phyloP scores from a whole-genome alignment of 1,140 invertebrate species.

The Heliothis subflexa region DNA sequence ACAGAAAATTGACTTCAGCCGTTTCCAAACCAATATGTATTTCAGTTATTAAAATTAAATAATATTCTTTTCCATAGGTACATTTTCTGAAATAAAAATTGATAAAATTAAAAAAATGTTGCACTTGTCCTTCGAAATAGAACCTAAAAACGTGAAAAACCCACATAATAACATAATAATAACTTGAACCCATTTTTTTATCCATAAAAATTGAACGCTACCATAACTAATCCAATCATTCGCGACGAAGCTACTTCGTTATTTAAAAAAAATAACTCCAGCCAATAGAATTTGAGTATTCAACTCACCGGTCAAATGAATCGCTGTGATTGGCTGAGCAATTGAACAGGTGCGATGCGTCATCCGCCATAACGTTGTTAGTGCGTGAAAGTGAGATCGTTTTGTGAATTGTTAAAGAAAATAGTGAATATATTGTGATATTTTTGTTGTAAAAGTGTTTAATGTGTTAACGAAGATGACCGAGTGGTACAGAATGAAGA shows the following conservation, averaged over 20 bases:
- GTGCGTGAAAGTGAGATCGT: constrained; percentile 71
- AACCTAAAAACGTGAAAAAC: not conserved
- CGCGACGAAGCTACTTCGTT: constrained; percentile 54
- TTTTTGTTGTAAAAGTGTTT: constrained; percentile 64
- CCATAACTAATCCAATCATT: constrained; percentile 53
- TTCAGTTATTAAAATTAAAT: too few species aligned
- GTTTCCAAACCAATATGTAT: too few species aligned
- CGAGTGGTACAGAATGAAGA: constrained; percentile 81
- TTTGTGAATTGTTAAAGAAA: constrained; percentile 60
- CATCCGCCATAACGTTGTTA: constrained; percentile 84
- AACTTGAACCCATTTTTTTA: constrained; percentile 19
- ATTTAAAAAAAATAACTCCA: constrained; percentile 75
- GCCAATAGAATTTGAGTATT: constrained; percentile 72
- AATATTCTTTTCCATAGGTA: not conserved
- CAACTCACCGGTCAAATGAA: constrained; percentile 75
- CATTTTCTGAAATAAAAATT: too few species aligned
- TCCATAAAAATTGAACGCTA: constrained; percentile 55
- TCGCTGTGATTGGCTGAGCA: constrained; percentile 70
- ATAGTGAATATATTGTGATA: constrained; percentile 61
- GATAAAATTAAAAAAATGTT: not conserved
- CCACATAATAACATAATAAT: not conserved
- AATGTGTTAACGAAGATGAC: constrained; percentile 75
- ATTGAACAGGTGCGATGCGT: constrained; percentile 83
- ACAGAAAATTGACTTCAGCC: too few species aligned
- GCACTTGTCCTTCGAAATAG: too few species aligned